Percentiles rank a stretch among this genome's conserved stretches.
Conservation (phyloP, 2,888 invertebrate genomes). For the Drosophila lacicola region DNA sequence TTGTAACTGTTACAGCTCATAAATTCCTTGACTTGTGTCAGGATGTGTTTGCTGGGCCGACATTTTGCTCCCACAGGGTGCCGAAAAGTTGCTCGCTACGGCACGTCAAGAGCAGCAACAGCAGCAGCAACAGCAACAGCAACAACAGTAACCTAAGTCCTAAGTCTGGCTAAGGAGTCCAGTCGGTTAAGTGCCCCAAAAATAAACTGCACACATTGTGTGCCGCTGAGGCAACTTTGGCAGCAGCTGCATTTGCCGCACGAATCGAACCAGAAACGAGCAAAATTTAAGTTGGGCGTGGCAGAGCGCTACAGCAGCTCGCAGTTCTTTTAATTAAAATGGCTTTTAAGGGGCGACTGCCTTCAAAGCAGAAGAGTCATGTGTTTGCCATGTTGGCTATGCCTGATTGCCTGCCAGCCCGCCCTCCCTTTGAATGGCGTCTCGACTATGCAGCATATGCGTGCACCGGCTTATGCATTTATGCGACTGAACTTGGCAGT, state of each 20-base stretch:
- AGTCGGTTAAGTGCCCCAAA: slow-evolving; percentile 71
- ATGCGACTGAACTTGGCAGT: slow-evolving; percentile 69
- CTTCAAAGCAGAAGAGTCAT: slow-evolving; percentile 21
- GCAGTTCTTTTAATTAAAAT: slow-evolving; percentile 59
- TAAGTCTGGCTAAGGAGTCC: slow-evolving; percentile 57
- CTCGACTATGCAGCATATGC: slow-evolving; percentile 44
- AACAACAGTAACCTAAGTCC: slow-evolving; percentile 9
- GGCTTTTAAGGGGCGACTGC: slow-evolving; percentile 28
- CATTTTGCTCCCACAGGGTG: slow-evolving; percentile 61
- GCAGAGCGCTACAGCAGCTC: slow-evolving; percentile 13
- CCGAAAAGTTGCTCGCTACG: slow-evolving; percentile 62
- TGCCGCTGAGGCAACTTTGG: slow-evolving; percentile 52
- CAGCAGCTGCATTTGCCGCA: slow-evolving; percentile 59
- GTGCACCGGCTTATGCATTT: slow-evolving; percentile 66
- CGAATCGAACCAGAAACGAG: slow-evolving; percentile 36
- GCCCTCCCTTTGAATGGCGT: not conserved
- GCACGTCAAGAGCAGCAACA: slow-evolving; percentile 61
- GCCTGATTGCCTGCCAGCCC: not conserved
- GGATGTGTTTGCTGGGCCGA: slow-evolving; percentile 72
- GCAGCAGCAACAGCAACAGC: slow-evolving; percentile 31
- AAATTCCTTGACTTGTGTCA: slow-evolving; percentile 81
- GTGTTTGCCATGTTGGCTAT: slow-evolving; percentile 14
- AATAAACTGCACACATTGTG: slow-evolving; percentile 75
- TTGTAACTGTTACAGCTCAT: slow-evolving; percentile 73
- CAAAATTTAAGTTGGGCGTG: slow-evolving; percentile 26